A percentile compares a stretch with the other conserved stretches of the same genome.
These are phyloP conservation scores for Dendrolimus punctatus DNA, from an alignment of 1,140 invertebrate species.

Conservation along the genomic window DNA sequence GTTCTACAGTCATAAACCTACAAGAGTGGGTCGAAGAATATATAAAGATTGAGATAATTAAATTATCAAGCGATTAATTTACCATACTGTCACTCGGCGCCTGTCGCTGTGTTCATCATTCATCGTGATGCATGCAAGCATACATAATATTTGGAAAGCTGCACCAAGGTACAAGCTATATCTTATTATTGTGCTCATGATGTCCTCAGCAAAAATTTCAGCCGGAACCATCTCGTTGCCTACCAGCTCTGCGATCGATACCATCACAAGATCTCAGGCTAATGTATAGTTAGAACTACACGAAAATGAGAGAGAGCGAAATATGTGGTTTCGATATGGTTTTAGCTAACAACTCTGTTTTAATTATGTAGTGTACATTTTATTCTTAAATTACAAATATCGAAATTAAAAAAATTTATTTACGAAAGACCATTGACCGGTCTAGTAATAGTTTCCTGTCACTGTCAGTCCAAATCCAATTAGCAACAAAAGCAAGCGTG, in stretches of 20 bases:
- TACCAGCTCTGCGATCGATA: constrained; percentile 2
- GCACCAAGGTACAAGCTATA: constrained; percentile 80
- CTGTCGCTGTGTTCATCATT: constrained; percentile 54
- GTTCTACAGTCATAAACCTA: no score
- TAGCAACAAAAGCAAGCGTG: no score
- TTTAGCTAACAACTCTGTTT: no score
- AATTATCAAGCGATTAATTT: background rate
- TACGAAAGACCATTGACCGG: no score
- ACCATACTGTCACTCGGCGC: constrained; percentile 57
- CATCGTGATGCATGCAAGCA: constrained; percentile 77
- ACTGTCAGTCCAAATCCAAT: no score
- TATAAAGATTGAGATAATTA: no score
- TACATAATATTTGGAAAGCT: constrained; percentile 78
- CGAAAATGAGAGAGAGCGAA: background rate
- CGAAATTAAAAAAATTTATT: no score
- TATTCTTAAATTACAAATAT: no score
- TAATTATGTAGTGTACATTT: no score
- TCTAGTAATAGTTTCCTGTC: no score
- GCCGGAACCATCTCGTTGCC: constrained; percentile 47
- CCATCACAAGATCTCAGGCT: background rate
- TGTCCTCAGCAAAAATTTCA: constrained; percentile 71
- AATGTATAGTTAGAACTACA: background rate
- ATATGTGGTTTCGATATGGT: no score
- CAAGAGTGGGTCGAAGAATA: no score
- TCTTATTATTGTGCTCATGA: constrained; percentile 77